Evolutionary conservation across 2,113 vertebrate species (phyloP), one percentile per base, ranked within the genome.

Genomic region (Spea multiplicata): DNA sequence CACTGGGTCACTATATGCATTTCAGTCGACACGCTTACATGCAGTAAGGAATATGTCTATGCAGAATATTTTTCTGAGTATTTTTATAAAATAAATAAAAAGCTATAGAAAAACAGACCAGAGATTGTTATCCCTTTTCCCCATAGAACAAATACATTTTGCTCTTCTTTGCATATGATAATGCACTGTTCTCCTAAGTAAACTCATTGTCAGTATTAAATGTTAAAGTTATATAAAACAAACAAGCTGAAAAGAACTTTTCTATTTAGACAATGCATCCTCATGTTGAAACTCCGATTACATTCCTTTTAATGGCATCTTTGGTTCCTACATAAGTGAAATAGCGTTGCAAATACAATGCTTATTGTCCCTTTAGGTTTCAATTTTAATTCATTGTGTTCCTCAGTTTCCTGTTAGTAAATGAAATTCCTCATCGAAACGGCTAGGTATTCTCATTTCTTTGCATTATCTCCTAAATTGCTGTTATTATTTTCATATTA

Each of bases 401-500:
- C 44, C 46, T 45, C 1, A 12, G 55, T 59, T 13, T 59, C 55
- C 55, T 52, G 4, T 59, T 59, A 59, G 55, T 59, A 59, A 59
- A 13, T 59, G 6, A 9, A 9, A 13, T 59, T 10, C 50, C 50
- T 52, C 55, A 59, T 12, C 14, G 55, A 59, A 59, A 13, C 55
- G 4, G 2, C 14, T 59, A 12, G 55, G 10, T 59, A 10, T 30
- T 30, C 30, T 30, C 30, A 30, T 30, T 30, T 14, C 7, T 73
- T 73, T 62, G 44, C 5, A 2, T 55, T 45, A 75, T 66, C 62
- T 75, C 8, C 14, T 75, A 75, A 75, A 50, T 65, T 65, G 62
- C 48, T 49, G 48, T 44, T 65, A 64, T 44, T 76, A 65, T 53
- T n/a, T 57, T 49, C 16, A 16, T 65, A 44, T 75, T 44, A 17